phyloP scores from a whole-genome alignment of 2,797 vertebrate species.

The Varecia variegata region DNA sequence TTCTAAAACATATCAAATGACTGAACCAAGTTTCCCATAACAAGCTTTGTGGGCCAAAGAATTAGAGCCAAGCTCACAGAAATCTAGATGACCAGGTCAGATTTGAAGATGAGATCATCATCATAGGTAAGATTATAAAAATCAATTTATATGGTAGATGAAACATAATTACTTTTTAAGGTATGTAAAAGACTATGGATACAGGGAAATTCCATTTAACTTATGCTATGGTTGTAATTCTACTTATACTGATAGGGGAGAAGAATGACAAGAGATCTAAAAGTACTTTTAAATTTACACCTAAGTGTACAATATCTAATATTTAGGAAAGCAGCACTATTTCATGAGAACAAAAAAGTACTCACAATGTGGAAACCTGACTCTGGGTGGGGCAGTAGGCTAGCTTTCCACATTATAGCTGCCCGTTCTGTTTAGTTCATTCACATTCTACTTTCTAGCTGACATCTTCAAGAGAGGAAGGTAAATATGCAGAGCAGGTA shows the following conservation, averaged over 20 bases:
- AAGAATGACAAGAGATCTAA: conserved; percentile 41
- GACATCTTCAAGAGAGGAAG: conserved; percentile 48
- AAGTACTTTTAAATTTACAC: conserved; percentile 39
- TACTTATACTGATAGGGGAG: conserved; percentile 24
- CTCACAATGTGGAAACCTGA: not conserved
- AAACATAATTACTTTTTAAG: conserved; percentile 51
- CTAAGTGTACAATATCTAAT: conserved; percentile 29
- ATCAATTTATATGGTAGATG: conserved; percentile 23
- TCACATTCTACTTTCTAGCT: conserved; percentile 50
- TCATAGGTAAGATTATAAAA: conserved; percentile 53
- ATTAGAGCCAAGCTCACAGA: conserved; percentile 58
- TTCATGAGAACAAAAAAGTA: conserved; percentile 18
- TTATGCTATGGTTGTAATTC: conserved; percentile 13
- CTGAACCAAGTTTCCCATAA: conserved; percentile 58
- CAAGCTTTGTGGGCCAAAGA: conserved; percentile 58
- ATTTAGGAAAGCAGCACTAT: conserved; percentile 53
- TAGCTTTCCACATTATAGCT: conserved; percentile 35
- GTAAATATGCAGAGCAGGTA: conserved; percentile 44
- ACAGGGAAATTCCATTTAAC: conserved; percentile 42
- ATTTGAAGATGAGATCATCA: conserved; percentile 56
- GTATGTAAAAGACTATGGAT: conserved; percentile 20
- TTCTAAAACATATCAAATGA: conserved; percentile 68
- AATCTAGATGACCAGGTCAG: conserved; percentile 60
- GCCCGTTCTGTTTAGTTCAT: not conserved
- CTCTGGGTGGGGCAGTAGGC: conserved; percentile 18